Conservation (phyloP, 2,888 invertebrate species). For the Melanophora roralis region DNA sequence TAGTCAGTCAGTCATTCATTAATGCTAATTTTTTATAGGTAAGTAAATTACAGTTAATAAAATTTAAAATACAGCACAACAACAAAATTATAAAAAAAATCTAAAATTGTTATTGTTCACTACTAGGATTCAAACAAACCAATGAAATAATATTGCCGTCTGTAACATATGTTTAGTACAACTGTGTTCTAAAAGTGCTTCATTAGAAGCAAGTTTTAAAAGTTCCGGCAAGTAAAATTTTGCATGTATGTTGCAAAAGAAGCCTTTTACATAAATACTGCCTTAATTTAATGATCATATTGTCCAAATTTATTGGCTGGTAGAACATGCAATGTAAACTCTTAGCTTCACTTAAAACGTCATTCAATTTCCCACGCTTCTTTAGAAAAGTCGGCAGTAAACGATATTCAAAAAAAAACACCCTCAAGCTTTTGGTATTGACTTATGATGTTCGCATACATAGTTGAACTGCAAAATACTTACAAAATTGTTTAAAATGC, state of each 20-base stretch:
- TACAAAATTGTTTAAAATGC: constrained; percentile 25
- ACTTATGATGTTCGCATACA: background rate
- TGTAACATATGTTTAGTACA: no score
- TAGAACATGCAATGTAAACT: constrained; percentile 48
- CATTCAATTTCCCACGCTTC: constrained; percentile 62
- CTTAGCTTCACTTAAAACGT: constrained; percentile 19
- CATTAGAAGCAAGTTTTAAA: constrained; percentile 10
- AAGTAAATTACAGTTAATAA: no score
- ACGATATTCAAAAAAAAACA: constrained; percentile 26
- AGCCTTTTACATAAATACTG: background rate
- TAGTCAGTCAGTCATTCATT: no score
- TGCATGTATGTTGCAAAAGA: background rate
- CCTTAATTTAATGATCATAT: constrained; percentile 32
- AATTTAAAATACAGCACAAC: no score
- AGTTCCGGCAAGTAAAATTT: background rate
- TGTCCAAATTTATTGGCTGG: constrained; percentile 45
- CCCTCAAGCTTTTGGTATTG: constrained; percentile 49
- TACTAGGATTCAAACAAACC: no score
- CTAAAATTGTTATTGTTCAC: no score
- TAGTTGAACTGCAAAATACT: constrained; percentile 18
- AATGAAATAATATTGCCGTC: background rate
- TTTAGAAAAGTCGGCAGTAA: constrained; percentile 24
- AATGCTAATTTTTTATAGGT: no score
- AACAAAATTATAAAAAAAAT: no score
- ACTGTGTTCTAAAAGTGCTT: background rate